Evolutionary conservation across 1,140 invertebrate species (phyloP), one percentile per base, ranked within the genome.

Genomic region (Oryzaephilus surinamensis): DNA sequence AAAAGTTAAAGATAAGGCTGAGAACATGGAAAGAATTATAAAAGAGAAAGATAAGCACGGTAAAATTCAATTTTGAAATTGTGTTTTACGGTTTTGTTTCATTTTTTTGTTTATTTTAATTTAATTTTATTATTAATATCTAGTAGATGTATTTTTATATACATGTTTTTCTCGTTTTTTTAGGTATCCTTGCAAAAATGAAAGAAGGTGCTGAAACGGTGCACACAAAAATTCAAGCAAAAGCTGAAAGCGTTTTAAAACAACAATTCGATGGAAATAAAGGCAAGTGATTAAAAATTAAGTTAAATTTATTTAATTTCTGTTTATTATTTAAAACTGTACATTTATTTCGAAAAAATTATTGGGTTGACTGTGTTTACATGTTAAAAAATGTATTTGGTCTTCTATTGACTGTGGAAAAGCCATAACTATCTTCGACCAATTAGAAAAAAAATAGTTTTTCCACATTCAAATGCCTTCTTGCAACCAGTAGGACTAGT

Each of bases 171-270:
- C 20, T 39, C 20, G 19, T 64, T 57, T 58, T 58, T 64, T 16
- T 63, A 92, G 89, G 89, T 61, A 81, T 95, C 53, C 68, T 94
- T 39, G 85, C 91, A 32, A 95, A 93, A 65, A 86, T 96, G 70
- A 96, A 95, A 71, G 92, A 96, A 63, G 88, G 89, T 31, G 92
- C 92, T 0, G 92, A 96, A 63, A 90, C 79, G 50, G 81, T 94
- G 37, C 85, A 92, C 50, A 90, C 88, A 41, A 91, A 91, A 63
- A 77, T 96, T 42, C 91, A 96, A 70, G 86, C 88, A 4, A 95
- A 90, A 66, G 87, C 86, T 21, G 92, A 88, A 59, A 79, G 77
- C 46, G 65, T 83, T 38, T 40, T 59, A 10, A 60, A 60, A 34
- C 48, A 50, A 18, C 50, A 52, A 12, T 27, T 32, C 1, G 57